Conservation (phyloP, 2,113 vertebrate species). For the Lepus timidus region DNA sequence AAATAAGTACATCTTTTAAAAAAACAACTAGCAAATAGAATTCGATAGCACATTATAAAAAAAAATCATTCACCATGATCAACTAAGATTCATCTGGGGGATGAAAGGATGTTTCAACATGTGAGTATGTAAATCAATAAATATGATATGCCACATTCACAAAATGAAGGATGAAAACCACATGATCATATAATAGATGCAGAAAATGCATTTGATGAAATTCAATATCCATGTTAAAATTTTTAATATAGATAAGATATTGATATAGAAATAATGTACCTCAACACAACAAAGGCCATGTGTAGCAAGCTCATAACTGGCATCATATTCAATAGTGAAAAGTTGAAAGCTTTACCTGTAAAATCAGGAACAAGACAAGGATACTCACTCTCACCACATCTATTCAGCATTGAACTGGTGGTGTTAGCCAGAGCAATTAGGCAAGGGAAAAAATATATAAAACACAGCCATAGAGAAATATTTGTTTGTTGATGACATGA, state of each 20-base stretch:
- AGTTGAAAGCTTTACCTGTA: background rate
- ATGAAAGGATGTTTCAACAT: background rate
- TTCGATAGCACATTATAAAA: background rate
- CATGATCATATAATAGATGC: background rate
- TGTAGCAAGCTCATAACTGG: too few species aligned
- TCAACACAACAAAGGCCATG: background rate
- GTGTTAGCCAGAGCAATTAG: background rate
- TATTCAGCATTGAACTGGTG: background rate
- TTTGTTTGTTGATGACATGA: background rate
- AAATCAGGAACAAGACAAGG: background rate
- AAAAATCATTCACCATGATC: background rate
- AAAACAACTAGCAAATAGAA: background rate
- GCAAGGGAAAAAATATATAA: background rate
- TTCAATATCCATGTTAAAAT: too few species aligned
- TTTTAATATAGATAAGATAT: background rate
- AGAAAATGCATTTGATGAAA: background rate
- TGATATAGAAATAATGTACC: background rate
- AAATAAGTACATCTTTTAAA: too few species aligned
- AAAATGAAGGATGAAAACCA: background rate
- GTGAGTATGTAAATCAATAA: background rate
- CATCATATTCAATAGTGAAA: background rate
- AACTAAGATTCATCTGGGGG: background rate
- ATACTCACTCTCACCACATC: background rate
- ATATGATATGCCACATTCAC: background rate
- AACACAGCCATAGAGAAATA: background rate